Conservation (phyloP, 2,797 vertebrate genomes). For the Chelonia mydas region DNA sequence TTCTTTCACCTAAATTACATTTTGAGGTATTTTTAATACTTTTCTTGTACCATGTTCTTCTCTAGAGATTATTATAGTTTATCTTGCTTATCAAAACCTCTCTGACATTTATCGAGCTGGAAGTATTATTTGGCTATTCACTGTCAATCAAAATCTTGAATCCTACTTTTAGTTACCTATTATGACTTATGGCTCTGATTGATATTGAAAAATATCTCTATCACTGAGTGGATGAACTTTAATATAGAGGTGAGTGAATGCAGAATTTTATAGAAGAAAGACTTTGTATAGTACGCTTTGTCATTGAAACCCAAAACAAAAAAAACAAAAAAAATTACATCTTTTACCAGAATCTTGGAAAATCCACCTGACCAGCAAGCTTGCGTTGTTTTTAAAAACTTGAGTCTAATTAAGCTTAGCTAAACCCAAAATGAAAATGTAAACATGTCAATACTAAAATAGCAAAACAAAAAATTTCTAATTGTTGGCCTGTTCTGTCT, state of each 20-base stretch:
- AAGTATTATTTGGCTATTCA: slow-evolving; percentile 68
- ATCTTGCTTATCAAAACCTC: slow-evolving; percentile 69
- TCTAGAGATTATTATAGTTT: slow-evolving; percentile 68
- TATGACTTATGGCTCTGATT: slow-evolving; percentile 47
- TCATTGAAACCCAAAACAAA: not conserved
- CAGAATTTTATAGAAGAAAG: slow-evolving; percentile 18
- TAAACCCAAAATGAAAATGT: slow-evolving; percentile 14
- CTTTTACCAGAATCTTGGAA: slow-evolving; percentile 9
- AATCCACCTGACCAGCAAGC: slow-evolving; percentile 11
- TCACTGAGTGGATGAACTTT: slow-evolving; percentile 25
- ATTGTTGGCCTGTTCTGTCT: not conserved
- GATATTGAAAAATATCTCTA: slow-evolving; percentile 45
- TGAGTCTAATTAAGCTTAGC: not conserved
- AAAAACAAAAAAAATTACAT: not conserved
- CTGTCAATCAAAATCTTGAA: slow-evolving; percentile 71
- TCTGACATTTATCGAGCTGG: slow-evolving; percentile 70
- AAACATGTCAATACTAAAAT: not conserved
- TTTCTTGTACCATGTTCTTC: slow-evolving; percentile 39
- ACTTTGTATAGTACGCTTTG: not conserved
- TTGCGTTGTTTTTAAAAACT: not conserved
- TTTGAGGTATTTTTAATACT: not conserved
- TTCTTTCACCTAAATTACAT: slow-evolving; percentile 46
- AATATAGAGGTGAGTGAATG: slow-evolving; percentile 18
- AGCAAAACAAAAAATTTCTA: not conserved
- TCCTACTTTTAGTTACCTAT: slow-evolving; percentile 48